A percentile compares a stretch with the other conserved stretches of the same genome.
Conservation (phyloP, 2,888 invertebrate genomes). For the Octodonta nipae region DNA sequence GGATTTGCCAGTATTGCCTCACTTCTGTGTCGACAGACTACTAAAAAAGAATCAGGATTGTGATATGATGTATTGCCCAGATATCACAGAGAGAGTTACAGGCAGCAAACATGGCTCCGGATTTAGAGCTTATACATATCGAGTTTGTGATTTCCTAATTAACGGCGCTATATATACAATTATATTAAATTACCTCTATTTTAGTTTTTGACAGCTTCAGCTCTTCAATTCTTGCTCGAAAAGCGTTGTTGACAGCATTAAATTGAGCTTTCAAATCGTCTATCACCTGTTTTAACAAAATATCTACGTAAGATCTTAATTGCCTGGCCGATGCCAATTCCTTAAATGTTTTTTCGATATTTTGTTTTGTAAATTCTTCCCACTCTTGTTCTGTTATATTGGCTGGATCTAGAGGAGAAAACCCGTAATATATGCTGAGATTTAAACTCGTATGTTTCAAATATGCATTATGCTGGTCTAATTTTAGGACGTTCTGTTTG, state of each 20-base stretch:
- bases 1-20: no score
- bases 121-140: no score
- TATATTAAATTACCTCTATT: slow-evolving; percentile 62
- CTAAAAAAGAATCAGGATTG: no score
- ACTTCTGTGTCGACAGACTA: no score
- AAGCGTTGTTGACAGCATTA: slow-evolving; percentile 63
- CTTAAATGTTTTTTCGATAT: slow-evolving; percentile 55
- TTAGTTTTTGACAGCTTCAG: slow-evolving; percentile 65
- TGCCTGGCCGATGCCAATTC: slow-evolving; percentile 58
- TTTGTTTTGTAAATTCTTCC: slow-evolving; percentile 55
- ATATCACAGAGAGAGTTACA: no score
- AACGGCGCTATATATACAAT: no score
- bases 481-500: slow-evolving; percentile 64
- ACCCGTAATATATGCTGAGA: slow-evolving; percentile 57
- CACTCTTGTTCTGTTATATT: slow-evolving; percentile 56
- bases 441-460: slow-evolving; percentile 57
- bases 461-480: slow-evolving; percentile 59
- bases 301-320: slow-evolving; percentile 68
- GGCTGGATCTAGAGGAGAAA: slow-evolving; percentile 46
- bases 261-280: slow-evolving; percentile 69
- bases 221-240: slow-evolving; percentile 61
- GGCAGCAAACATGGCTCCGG: no score
- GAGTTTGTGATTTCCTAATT: no score
- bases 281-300: slow-evolving; percentile 64
- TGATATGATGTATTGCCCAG: no score